These are phyloP conservation scores for Barypeithes pellucidus DNA, from an alignment of 2,888 invertebrate genomes.

Conservation along the genomic window DNA sequence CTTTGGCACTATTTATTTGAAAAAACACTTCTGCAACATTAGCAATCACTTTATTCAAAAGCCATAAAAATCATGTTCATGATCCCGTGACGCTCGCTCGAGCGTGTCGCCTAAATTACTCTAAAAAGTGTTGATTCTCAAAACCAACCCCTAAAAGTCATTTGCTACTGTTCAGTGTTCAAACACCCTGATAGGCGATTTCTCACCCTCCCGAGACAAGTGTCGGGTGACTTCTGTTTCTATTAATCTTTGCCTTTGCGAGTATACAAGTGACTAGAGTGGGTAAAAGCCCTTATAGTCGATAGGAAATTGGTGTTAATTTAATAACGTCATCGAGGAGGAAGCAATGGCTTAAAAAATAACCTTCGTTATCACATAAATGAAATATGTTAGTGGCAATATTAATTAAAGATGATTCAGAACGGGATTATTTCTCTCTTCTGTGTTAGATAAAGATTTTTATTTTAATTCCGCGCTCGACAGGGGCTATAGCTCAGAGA, in stretches of 20 bases:
- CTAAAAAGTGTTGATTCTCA: constrained; percentile 50
- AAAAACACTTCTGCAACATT: constrained; percentile 27
- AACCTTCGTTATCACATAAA: too few species aligned
- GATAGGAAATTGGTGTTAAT: neutral
- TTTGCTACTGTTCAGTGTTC: constrained; percentile 51
- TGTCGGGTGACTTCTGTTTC: constrained; percentile 54
- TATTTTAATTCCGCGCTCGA: too few species aligned
- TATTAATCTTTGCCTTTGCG: constrained; percentile 47
- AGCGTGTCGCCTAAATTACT: constrained; percentile 45
- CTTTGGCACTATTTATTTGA: constrained; percentile 5
- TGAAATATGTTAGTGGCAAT: too few species aligned
- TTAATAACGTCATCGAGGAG: too few species aligned
- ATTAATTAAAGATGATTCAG: too few species aligned
- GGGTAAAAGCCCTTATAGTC: neutral
- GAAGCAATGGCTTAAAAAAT: too few species aligned
- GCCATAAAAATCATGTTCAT: constrained; percentile 41
- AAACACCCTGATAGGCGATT: constrained; percentile 50
- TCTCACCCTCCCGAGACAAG: constrained; percentile 51
- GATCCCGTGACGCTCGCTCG: constrained; percentile 26
- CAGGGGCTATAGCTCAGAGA: too few species aligned
- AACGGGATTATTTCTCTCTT: too few species aligned
- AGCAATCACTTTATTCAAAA: constrained; percentile 45
- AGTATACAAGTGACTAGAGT: neutral
- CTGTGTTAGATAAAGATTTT: too few species aligned
- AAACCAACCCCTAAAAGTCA: constrained; percentile 41